A percentile compares a stretch with the other conserved stretches of the same genome.
phyloP scores from a whole-genome alignment of 2,797 vertebrate species.

The Etheostoma nigrum region DNA sequence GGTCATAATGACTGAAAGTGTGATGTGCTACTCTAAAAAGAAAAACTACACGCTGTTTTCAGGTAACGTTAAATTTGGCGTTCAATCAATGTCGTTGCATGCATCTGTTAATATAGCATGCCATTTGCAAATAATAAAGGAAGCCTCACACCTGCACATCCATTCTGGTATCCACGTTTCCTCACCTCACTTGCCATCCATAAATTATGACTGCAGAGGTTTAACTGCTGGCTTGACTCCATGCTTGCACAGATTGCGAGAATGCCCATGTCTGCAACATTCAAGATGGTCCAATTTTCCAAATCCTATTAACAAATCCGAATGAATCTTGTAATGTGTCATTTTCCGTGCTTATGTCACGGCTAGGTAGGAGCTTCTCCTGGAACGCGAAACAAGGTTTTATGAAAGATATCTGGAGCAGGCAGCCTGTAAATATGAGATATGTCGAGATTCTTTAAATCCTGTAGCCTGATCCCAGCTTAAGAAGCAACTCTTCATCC shows the following conservation, averaged over 20 bases:
- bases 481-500: conserved; percentile 63
- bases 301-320: conserved; percentile 76
- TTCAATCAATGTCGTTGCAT: no score
- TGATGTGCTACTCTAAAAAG: no score
- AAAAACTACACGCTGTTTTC: no score
- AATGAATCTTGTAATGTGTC: conserved; percentile 74
- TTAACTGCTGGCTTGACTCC: conserved; percentile 39
- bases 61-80: no score
- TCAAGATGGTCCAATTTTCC: conserved; percentile 65
- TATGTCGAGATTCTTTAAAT: conserved; percentile 70
- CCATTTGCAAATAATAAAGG: background rate
- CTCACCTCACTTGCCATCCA: conserved; percentile 23
- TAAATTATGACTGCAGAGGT: conserved; percentile 27
- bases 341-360: conserved; percentile 71
- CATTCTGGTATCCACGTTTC: conserved; percentile 6
- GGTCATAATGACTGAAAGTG: no score
- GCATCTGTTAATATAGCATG: background rate
- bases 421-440: conserved; percentile 73
- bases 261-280: conserved; percentile 63
- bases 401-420: conserved; percentile 54
- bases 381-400: conserved; percentile 60
- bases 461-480: conserved; percentile 71
- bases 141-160: background rate
- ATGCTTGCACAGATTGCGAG: conserved; percentile 25
- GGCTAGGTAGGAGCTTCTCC: conserved; percentile 58